These are phyloP conservation scores for Morphnarchus princeps DNA, from an alignment of 2,113 vertebrate genomes.

Conservation along the genomic window DNA sequence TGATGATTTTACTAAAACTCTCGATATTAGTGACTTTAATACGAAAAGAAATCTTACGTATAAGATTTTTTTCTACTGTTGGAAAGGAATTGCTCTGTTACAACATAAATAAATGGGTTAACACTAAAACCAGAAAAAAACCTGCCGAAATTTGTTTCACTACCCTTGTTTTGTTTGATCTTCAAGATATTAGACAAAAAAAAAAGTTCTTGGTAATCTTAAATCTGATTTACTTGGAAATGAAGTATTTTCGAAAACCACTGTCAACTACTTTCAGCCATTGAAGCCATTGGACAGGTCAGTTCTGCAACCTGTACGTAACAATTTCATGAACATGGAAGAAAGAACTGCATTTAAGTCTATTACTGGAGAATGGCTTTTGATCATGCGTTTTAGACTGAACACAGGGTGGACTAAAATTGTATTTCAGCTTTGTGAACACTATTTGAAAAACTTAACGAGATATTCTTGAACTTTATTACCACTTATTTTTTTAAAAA, in stretches of 20 bases:
- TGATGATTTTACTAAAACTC: not conserved
- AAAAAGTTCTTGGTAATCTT: not conserved
- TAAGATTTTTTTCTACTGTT: not conserved
- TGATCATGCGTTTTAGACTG: not conserved
- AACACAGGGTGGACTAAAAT: not conserved
- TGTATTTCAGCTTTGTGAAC: not conserved
- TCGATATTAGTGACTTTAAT: not conserved
- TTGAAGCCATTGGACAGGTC: not conserved
- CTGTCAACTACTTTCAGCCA: not conserved
- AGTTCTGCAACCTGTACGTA: not conserved
- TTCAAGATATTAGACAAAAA: not conserved
- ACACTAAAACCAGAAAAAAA: not conserved
- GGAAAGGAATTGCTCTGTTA: not conserved
- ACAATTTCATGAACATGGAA: not conserved
- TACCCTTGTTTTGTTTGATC: not conserved
- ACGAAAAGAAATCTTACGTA: not conserved
- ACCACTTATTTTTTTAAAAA: not conserved
- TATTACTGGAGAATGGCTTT: not conserved
- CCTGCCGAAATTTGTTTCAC: not conserved
- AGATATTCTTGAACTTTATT: not conserved
- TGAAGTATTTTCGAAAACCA: not conserved
- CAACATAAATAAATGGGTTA: not conserved
- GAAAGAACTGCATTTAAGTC: not conserved
- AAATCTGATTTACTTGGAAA: not conserved
- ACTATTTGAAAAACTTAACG: not conserved